Conservation (phyloP, 2,113 vertebrate species). For the Aldabrachelys gigantea region DNA sequence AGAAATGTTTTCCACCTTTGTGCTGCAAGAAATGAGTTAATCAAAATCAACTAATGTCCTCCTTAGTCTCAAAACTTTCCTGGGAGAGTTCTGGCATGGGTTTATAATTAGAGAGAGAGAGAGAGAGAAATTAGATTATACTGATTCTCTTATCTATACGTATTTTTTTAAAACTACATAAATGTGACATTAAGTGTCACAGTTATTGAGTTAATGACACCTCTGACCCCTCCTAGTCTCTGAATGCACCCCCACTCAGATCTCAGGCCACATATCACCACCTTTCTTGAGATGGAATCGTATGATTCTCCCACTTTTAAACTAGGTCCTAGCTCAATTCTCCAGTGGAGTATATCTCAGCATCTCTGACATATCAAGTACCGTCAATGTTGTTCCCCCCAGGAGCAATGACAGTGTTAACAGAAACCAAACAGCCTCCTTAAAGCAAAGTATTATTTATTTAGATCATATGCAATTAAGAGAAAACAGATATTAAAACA, state of each 20-base stretch:
- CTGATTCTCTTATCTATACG: not conserved
- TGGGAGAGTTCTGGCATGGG: not conserved
- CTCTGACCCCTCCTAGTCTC: not conserved
- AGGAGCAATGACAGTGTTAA: too few species aligned
- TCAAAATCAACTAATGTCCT: not conserved
- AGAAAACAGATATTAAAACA: too few species aligned
- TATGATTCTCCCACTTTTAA: not conserved
- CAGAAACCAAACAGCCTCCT: too few species aligned
- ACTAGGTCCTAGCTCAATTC: not conserved
- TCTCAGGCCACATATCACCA: not conserved
- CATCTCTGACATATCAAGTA: too few species aligned
- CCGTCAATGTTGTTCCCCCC: too few species aligned
- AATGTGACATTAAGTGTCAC: not conserved
- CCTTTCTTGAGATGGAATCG: not conserved
- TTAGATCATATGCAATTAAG: too few species aligned
- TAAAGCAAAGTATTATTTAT: too few species aligned
- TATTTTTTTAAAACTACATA: not conserved
- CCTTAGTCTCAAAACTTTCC: not conserved
- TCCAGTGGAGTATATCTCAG: too few species aligned
- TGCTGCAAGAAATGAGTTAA: not conserved
- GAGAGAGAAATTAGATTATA: not conserved
- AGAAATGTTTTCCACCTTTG: not conserved
- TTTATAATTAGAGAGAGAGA: not conserved
- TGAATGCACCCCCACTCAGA: not conserved
- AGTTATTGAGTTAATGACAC: not conserved